Base-by-base conservation (phyloP, 2,888 invertebrate species). In the Drosophila percnosoma region DNA sequence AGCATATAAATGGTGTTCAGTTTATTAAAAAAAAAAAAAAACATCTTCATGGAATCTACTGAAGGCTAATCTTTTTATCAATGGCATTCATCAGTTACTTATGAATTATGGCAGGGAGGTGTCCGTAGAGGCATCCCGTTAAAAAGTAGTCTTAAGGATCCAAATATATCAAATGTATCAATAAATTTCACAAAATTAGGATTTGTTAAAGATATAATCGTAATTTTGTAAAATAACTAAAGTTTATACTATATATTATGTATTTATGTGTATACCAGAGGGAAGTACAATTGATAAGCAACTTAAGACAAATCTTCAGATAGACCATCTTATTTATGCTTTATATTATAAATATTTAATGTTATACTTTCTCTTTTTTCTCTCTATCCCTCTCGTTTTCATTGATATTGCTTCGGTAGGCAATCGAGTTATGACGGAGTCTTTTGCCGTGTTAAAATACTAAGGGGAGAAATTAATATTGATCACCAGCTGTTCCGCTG, bases 21-120 rank as follows among this genome's bases (percentile, higher is more conserved):
- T 76, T 76, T 76, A 76, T 76, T 76, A 11, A 76, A 69, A 75
- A 65, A 78, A 78, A 78, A 68, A 51, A 75, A 65, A 78, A 78
- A 38, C 60, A 49, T 68, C 55, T 54, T 66, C 45, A 59, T 52
- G 49, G 62, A 58, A 51, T 55, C 63, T 67, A 67, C 61, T 60
- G 55, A 63, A 49, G 62, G 36, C 49, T 53, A 62, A 59, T 62
- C 48, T 29, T 57, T 60, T 60, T 27, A 63, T 61, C 55, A 53
- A 66, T 60, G 38, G 53, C 49, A 62, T 55, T 55, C 55, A 61
- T 48, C 67, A 54, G 53, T 27, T 48, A 33, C 67, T 68, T 68
- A 68, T 40, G 33, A 49, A 21, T 40, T 68, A 51, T 42, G 69
- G 69, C 21, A 29, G 34, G 40, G 49, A 38, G 65, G 52, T 60